phyloP scores from a whole-genome alignment of 2,797 vertebrate species.

The Rhinichthys osculus region DNA sequence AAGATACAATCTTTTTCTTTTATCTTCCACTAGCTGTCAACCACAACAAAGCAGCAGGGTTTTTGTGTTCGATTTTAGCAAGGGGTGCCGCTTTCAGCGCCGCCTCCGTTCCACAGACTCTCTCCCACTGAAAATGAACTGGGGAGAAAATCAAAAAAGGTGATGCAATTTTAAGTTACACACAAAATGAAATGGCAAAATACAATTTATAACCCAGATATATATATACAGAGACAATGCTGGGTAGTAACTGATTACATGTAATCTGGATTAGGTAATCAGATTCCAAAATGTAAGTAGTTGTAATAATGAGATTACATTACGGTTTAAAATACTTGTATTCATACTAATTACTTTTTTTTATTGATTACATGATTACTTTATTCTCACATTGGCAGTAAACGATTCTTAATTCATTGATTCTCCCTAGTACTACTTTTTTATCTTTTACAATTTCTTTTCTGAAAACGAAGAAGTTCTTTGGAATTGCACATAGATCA shows the following conservation, averaged over 20 bases:
- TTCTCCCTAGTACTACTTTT: not conserved
- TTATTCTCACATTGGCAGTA: no score
- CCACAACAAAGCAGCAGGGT: constrained; percentile 12
- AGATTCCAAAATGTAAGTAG: no score
- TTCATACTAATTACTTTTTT: not conserved
- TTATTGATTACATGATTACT: no score
- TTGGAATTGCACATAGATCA: no score
- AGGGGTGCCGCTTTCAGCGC: not conserved
- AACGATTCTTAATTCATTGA: not conserved
- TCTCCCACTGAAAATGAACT: constrained; percentile 10
- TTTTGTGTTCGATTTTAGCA: constrained; percentile 1
- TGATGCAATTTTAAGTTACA: not conserved
- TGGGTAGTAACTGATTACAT: not conserved
- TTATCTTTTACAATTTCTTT: not conserved
- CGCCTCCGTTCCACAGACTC: not conserved
- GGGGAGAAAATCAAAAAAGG: not conserved
- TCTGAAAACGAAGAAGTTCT: no score
- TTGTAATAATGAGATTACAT: not conserved
- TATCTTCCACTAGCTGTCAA: constrained; percentile 8
- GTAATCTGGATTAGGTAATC: not conserved
- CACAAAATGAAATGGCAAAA: not conserved
- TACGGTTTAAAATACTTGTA: not conserved
- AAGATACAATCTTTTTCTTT: constrained; percentile 14
- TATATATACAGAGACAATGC: not conserved
- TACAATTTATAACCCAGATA: not conserved